A percentile compares a stretch with the other conserved stretches of the same genome.
Evolutionary conservation across 2,888 invertebrate genomes (phyloP).

Genomic region (Meganola albula): DNA sequence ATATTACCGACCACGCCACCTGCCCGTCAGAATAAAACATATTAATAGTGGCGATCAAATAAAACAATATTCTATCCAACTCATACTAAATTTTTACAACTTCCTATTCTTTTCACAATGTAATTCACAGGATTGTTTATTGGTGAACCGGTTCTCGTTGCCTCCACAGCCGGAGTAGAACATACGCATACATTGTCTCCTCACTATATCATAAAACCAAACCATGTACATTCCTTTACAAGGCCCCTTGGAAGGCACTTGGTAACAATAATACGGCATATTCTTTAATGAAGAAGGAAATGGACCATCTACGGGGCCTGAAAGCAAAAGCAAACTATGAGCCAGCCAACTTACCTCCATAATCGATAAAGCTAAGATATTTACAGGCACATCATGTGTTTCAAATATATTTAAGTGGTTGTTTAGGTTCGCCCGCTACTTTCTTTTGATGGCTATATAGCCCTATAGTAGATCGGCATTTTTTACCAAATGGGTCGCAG

Average conservation of each 20-base stretch:
- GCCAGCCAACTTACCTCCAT: not conserved
- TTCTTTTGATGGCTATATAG: no score
- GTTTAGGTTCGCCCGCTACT: no score
- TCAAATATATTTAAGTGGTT: no score
- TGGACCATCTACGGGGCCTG: slow-evolving; percentile 56
- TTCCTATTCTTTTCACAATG: slow-evolving; percentile 42
- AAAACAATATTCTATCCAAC: no score
- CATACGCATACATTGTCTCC: slow-evolving; percentile 59
- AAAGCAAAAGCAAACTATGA: slow-evolving; percentile 26
- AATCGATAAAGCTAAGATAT: no score
- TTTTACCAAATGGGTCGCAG: no score
- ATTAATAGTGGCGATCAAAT: no score
- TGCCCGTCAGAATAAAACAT: no score
- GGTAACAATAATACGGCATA: slow-evolving; percentile 64
- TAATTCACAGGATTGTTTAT: slow-evolving; percentile 37
- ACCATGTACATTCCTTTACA: slow-evolving; percentile 43
- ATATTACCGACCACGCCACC: no score
- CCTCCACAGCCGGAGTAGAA: slow-evolving; percentile 68
- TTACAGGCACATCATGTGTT: no score
- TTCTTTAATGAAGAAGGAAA: slow-evolving; percentile 57
- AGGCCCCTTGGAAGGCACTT: slow-evolving; percentile 55
- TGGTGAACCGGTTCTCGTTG: slow-evolving; percentile 57
- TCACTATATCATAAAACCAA: slow-evolving; percentile 61
- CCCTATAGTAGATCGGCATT: no score
- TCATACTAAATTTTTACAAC: no score